Evolutionary conservation across 2,888 invertebrate species (phyloP).

Genomic region (Callyntrura guangdongensis): DNA sequence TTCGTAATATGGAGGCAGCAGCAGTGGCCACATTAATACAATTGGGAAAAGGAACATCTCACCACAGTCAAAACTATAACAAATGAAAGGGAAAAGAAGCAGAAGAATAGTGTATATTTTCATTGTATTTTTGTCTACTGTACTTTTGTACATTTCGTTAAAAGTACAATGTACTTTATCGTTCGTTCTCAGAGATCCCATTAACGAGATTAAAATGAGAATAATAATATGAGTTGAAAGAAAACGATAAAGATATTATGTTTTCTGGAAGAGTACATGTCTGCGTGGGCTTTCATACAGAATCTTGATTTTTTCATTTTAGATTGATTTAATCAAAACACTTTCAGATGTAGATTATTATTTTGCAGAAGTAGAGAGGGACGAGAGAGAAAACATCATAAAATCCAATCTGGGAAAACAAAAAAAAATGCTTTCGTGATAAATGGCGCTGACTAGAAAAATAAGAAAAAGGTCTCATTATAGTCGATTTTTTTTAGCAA

Average conservation of each 20-base stretch:
- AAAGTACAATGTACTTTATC: slow-evolving; percentile 62
- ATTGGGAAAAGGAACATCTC: neutral
- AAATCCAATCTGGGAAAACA: slow-evolving; percentile 1
- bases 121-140: slow-evolving; percentile 18
- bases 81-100: slow-evolving; percentile 42
- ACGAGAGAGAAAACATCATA: neutral
- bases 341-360: slow-evolving; percentile 51
- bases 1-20: no score
- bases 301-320: slow-evolving; percentile 55
- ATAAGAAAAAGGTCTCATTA: slow-evolving; percentile 23
- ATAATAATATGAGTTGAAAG: slow-evolving; percentile 13
- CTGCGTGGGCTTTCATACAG: slow-evolving; percentile 67
- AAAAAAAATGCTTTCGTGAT: neutral
- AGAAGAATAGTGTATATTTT: slow-evolving; percentile 18
- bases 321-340: slow-evolving; percentile 68
- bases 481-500: slow-evolving; percentile 12
- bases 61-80: neutral
- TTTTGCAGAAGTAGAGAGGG: neutral
- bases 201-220: slow-evolving; percentile 70
- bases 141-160: neutral
- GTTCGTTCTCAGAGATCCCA: slow-evolving; percentile 58
- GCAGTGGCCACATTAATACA: slow-evolving; percentile 15
- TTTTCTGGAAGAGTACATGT: slow-evolving; percentile 68
- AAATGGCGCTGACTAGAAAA: neutral
- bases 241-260: slow-evolving; percentile 52